A percentile compares a stretch with the other conserved stretches of the same genome.
Evolutionary conservation across 2,797 vertebrate genomes (phyloP).

Genomic region (Eospalax fontanierii): DNA sequence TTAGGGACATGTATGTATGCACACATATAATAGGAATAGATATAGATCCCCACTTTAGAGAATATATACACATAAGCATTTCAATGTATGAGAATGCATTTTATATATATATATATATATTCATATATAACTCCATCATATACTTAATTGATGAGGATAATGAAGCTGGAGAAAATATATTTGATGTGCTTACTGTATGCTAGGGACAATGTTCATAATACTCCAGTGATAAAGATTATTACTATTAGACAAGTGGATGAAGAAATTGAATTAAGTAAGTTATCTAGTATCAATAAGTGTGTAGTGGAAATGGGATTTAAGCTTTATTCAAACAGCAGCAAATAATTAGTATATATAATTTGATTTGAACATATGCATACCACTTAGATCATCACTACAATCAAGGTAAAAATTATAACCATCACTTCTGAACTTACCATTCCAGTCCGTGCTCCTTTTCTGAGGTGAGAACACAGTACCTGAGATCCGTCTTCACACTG

Average conservation of each 20-base stretch:
- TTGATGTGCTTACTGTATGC: background rate
- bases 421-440: background rate
- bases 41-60: background rate
- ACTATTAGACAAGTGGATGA: background rate
- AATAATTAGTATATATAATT: background rate
- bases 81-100: background rate
- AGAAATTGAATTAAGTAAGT: background rate
- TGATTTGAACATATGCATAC: background rate
- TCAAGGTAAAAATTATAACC: background rate
- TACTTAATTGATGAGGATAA: background rate
- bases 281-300: conserved; percentile 15
- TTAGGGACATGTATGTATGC: background rate
- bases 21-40: background rate
- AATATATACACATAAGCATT: background rate
- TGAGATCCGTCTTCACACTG: background rate
- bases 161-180: background rate
- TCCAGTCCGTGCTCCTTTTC: rapidly evolving
- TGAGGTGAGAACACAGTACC: background rate
- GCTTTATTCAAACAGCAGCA: background rate
- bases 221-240: background rate
- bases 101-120: background rate
- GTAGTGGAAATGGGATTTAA: background rate
- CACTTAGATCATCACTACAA: background rate
- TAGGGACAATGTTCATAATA: background rate
- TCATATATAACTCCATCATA: background rate